Evolutionary conservation across 35 echinoderm and acorn worm species (phyloP).

Genomic region (Lytechinus variegatus): DNA sequence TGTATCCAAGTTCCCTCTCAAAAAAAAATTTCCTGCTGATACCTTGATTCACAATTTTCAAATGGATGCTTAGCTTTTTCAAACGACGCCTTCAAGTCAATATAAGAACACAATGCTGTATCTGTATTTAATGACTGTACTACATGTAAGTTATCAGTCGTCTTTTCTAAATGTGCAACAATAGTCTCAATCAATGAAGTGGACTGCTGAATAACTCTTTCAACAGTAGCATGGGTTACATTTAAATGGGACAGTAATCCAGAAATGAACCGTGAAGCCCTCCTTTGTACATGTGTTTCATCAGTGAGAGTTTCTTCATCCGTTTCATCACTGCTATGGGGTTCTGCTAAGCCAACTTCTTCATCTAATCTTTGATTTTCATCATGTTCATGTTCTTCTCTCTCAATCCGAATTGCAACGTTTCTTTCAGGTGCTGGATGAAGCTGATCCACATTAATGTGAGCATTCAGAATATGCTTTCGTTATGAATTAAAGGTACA

Average conservation of each 20-base stretch:
- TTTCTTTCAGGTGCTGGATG: no score
- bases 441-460: no score
- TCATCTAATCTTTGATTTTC: no score
- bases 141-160: background rate
- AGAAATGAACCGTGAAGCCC: background rate
- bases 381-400: no score
- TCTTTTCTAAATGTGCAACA: slow-evolving; percentile 3
- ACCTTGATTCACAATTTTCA: background rate
- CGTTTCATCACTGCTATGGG: no score
- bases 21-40: background rate
- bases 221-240: slow-evolving; percentile 1
- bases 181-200: background rate
- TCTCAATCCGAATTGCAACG: no score
- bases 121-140: background rate
- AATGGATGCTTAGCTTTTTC: background rate
- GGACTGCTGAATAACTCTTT: background rate
- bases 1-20: background rate
- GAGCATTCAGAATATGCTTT: no score
- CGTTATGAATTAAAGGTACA: no score
- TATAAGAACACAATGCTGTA: background rate
- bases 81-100: background rate
- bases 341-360: no score
- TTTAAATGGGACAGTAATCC: background rate
- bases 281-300: no score
- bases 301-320: no score